These are phyloP conservation scores for Yponomeuta sedellus DNA, from an alignment of 2,888 invertebrate species.

Conservation along the genomic window DNA sequence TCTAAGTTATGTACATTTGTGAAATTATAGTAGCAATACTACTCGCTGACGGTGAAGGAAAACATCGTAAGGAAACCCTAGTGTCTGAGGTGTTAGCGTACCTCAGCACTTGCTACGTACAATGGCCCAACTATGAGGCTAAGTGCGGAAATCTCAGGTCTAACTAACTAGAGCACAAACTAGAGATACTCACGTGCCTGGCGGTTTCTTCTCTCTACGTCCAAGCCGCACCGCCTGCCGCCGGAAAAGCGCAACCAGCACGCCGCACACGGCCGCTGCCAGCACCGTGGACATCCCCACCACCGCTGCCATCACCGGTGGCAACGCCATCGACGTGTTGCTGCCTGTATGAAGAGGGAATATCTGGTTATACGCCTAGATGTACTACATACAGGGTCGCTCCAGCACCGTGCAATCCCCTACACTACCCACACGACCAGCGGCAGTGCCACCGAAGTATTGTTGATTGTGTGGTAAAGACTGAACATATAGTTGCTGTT, in stretches of 20 bases:
- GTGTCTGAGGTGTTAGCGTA: no score
- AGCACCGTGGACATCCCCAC: conserved; percentile 83
- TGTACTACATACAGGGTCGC: conserved; percentile 74
- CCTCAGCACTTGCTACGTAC: no score
- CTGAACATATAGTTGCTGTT: no score
- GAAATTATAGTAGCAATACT: no score
- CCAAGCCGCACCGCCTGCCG: conserved; percentile 73
- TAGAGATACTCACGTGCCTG: conserved; percentile 45
- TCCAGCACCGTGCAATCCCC: conserved; percentile 81
- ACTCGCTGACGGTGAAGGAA: no score
- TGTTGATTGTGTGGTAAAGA: conserved; percentile 63
- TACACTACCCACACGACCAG: conserved; percentile 84
- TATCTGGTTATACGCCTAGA: neutral
- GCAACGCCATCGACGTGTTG: conserved; percentile 78
- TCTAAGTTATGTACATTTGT: no score
- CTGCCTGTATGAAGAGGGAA: conserved; percentile 60
- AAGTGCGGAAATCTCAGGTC: no score
- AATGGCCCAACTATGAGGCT: no score
- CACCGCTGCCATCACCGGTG: conserved; percentile 84
- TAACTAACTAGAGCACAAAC: no score
- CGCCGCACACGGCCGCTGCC: conserved; percentile 84
- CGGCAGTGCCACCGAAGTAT: conserved; percentile 79
- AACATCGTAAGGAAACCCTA: no score
- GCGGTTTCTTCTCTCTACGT: conserved; percentile 46
- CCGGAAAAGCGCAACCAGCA: conserved; percentile 84